Evolutionary conservation across 2,113 vertebrate genomes (phyloP).

Genomic region (Pholis gunnellus): DNA sequence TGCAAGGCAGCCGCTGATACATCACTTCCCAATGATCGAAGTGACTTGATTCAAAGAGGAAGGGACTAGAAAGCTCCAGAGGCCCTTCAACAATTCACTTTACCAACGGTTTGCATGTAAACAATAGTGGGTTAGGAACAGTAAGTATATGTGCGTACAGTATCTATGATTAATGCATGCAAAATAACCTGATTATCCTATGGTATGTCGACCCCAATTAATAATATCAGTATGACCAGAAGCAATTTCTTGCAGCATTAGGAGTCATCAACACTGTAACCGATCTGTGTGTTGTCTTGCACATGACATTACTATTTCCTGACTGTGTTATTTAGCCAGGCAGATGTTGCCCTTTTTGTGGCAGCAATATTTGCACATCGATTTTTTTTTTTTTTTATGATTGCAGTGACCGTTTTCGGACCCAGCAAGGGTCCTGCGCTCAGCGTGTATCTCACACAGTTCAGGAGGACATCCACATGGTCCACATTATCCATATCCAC

Average conservation of each 20-base stretch:
- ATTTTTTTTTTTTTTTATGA: neutral
- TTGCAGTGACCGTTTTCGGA: conserved; percentile 17
- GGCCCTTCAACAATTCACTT: neutral
- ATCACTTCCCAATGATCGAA: neutral
- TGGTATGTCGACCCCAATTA: conserved; percentile 18
- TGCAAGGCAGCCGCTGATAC: neutral
- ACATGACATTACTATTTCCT: neutral
- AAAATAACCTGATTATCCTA: conserved; percentile 1
- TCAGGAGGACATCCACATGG: conserved; percentile 42
- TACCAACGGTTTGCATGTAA: neutral
- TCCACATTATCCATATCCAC: too few relatives aligned
- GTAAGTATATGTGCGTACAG: neutral
- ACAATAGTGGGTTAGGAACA: neutral
- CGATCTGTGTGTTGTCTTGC: neutral
- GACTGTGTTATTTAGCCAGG: neutral
- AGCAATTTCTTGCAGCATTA: conserved; percentile 27
- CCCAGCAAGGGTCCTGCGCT: conserved; percentile 5
- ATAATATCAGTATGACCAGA: conserved; percentile 28
- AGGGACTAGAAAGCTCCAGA: neutral
- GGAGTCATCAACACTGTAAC: conserved; percentile 2
- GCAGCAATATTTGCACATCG: neutral
- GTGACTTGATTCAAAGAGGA: neutral
- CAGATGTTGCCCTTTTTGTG: neutral
- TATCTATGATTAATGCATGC: neutral
- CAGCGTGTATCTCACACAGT: conserved; percentile 37